These are phyloP conservation scores for Ceratosolen fusciceps DNA, from an alignment of 1,140 invertebrate species.

Conservation along the genomic window DNA sequence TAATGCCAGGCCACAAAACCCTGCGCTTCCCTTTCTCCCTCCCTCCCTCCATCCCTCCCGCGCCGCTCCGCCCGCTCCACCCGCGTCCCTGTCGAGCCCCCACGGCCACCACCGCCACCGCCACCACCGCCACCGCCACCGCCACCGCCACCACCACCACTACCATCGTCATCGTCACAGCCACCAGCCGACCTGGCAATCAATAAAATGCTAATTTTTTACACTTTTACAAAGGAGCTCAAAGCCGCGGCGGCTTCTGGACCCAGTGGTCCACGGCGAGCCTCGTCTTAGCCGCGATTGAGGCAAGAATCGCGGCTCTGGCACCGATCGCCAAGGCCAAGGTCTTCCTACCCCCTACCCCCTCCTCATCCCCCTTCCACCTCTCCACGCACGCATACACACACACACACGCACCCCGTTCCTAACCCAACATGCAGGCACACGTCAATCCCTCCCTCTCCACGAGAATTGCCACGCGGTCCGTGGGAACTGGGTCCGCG, in stretches of 20 bases:
- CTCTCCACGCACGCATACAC: too few species aligned
- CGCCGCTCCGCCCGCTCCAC: neutral
- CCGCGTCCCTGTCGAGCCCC: neutral
- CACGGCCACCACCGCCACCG: neutral
- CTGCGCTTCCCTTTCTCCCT: neutral
- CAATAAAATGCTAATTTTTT: slow-evolving; percentile 74
- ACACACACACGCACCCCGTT: too few species aligned
- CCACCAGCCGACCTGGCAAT: slow-evolving; percentile 57
- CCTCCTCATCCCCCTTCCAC: too few species aligned
- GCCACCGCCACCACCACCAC: neutral
- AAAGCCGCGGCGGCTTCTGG: neutral
- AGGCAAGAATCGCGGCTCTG: neutral
- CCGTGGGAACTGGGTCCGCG: neutral
- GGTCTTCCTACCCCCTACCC: too few species aligned
- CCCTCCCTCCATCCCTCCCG: neutral
- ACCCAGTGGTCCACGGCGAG: neutral
- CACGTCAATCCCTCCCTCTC: too few species aligned
- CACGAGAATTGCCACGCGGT: neutral
- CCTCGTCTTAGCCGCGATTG: neutral
- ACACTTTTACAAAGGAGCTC: slow-evolving; percentile 60
- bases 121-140: neutral
- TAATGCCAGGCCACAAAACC: neutral
- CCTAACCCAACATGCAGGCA: too few species aligned
- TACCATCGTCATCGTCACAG: neutral
- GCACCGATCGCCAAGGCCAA: slow-evolving; percentile 14